phyloP scores from a whole-genome alignment of 1,140 invertebrate species.

The Xylocopa sonorina region DNA sequence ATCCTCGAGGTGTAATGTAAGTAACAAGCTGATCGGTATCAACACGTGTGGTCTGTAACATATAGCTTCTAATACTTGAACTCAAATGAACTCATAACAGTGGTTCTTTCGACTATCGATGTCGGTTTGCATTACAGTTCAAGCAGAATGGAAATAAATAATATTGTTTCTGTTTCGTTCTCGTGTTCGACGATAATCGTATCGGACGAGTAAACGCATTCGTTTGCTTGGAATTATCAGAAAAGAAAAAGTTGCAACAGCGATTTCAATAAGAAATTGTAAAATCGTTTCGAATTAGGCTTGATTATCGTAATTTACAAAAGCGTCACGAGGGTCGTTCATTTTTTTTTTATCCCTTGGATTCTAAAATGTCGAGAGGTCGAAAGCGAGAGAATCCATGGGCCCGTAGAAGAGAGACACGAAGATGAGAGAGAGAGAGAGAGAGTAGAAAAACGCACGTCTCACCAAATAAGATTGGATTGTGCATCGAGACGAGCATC shows the following conservation, averaged over 20 bases:
- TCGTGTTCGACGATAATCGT: too few species aligned
- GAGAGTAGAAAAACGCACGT: conserved; percentile 34
- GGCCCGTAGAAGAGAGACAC: conserved; percentile 18
- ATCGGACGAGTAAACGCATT: too few species aligned
- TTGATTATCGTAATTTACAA: background rate
- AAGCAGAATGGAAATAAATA: background rate
- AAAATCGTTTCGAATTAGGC: background rate
- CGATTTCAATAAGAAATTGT: background rate
- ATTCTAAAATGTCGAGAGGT: conserved; percentile 50
- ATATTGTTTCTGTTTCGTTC: background rate
- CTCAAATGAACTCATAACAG: conserved; percentile 54
- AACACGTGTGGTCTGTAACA: conserved; percentile 43
- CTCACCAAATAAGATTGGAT: conserved; percentile 63
- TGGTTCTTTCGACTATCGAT: conserved; percentile 20
- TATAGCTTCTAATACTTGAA: conserved; percentile 49
- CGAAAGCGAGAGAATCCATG: conserved; percentile 26
- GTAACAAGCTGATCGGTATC: conserved; percentile 63
- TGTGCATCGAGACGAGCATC: conserved; percentile 48
- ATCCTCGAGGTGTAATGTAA: conserved; percentile 50
- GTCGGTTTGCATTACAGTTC: background rate
- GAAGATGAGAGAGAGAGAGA: conserved; percentile 16
- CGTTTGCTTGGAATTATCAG: too few species aligned
- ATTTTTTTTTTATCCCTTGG: conserved; percentile 23
- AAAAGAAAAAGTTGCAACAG: too few species aligned
- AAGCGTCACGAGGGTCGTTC: background rate